phyloP scores from a whole-genome alignment of 2,888 invertebrate species.

The Dolomedes plantarius region DNA sequence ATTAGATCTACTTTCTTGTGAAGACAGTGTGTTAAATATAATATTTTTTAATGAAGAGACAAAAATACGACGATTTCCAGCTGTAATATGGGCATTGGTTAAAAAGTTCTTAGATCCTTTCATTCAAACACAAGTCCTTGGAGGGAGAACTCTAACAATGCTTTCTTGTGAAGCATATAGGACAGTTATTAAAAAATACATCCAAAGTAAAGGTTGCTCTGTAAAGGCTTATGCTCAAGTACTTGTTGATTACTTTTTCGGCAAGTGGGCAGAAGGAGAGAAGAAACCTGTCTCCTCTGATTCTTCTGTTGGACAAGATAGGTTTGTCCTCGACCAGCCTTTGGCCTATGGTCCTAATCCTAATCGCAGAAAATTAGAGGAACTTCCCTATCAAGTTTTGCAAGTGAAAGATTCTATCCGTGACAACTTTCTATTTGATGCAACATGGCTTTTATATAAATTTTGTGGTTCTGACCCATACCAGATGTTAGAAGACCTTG shows the following conservation, averaged over 20 bases:
- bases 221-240: constrained; percentile 46
- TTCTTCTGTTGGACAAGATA: constrained; percentile 43
- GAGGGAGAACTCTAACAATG: constrained; percentile 62
- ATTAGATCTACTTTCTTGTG: constrained; percentile 79
- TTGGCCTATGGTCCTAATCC: constrained; percentile 58
- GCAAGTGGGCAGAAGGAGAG: constrained; percentile 57
- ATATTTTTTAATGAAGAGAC: constrained; percentile 67
- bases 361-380: constrained; percentile 87
- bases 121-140: constrained; percentile 58
- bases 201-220: constrained; percentile 30
- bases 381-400: constrained; percentile 81
- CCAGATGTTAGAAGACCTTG: constrained; percentile 72
- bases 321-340: constrained; percentile 67
- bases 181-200: constrained; percentile 62
- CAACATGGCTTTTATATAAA: constrained; percentile 88
- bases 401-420: constrained; percentile 79
- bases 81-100: constrained; percentile 49
- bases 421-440: constrained; percentile 84
- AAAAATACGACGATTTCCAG: constrained; percentile 51
- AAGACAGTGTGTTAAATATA: constrained; percentile 75
- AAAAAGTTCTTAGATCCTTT: constrained; percentile 54
- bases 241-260: constrained; percentile 58
- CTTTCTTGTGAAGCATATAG: constrained; percentile 60
- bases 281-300: constrained; percentile 41
- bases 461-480: constrained; percentile 80